Conservation (phyloP, 2,113 vertebrate species). For the Callipepla californica region DNA sequence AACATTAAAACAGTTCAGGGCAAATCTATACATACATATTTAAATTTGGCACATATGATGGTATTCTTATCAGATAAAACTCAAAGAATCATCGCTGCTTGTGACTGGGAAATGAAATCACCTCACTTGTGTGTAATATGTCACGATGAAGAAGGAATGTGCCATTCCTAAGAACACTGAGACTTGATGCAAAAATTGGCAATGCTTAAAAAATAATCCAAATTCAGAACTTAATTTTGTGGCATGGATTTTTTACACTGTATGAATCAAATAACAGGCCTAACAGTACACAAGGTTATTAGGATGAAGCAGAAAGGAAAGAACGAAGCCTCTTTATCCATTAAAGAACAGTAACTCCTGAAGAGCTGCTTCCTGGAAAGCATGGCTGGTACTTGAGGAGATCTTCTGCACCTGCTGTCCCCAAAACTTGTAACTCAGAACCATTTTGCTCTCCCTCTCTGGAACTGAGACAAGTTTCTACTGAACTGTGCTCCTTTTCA, state of each 20-base stretch:
- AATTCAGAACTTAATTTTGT: background rate
- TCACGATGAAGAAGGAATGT: background rate
- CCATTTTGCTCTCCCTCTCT: background rate
- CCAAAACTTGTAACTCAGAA: background rate
- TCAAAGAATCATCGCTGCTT: background rate
- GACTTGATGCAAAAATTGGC: background rate
- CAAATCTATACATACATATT: background rate
- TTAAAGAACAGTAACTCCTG: background rate
- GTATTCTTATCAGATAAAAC: background rate
- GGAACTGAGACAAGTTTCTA: background rate
- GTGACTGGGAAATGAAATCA: background rate
- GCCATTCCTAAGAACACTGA: background rate
- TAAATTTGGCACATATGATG: background rate
- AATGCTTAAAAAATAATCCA: background rate
- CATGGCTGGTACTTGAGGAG: background rate
- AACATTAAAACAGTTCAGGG: background rate
- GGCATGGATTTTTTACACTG: rapidly evolving
- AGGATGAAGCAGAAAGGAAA: background rate
- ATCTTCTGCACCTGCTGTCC: background rate
- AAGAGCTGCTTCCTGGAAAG: background rate
- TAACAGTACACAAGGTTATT: background rate
- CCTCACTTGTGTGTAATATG: background rate
- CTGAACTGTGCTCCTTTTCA: background rate
- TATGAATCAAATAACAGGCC: background rate
- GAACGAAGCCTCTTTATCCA: background rate